Evolutionary conservation across 1,140 invertebrate species (phyloP), one percentile per base, ranked within the genome.

Genomic region (Dreissena rostriformis): DNA sequence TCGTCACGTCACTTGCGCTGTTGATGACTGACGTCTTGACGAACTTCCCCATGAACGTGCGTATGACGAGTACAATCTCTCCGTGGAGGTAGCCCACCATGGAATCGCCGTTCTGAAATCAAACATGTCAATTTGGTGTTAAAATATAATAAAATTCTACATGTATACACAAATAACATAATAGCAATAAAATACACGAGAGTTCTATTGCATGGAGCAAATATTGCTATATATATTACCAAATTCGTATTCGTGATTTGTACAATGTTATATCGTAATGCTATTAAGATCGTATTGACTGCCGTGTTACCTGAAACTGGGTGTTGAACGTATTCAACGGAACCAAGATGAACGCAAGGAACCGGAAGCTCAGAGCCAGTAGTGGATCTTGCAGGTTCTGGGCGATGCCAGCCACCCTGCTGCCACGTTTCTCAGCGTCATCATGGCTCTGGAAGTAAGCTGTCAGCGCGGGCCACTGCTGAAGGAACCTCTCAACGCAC

Each of bases 291-390:
- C 19, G 12, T 57, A 57, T 57, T 57, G 12, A 14, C 12, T 57
- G n/a, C n/a, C n/a, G n/a, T n/a, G n/a, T n/a, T 63, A 57, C 82
- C 75, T 85, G 76, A 52, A 77, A 84, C 10, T 24, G 2, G n/a
- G 76, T 79, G 76, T 85, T 85, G 76, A 85, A 85, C 15, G 78
- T 76, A 57, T 72, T 73, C 75, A 85, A 19, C 8, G 82, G 82
- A 14, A 11, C n/a, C 51, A 85, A n/a, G 11, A 80, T 74, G 61
- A 73, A 85, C 17, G 39, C 29, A 7, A 85, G 26, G 57, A 79
- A 85, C 6, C 39, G 68, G 66, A 22, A 85, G 26, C n/a, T 72
- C 28, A 79, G 53, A 15, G 61, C 7, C 66, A 79, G 17, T 53
- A 72, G 12, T 1, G 26, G 49, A 51, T 73, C 67, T 1, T 28